Evolutionary conservation across 2,113 vertebrate genomes (phyloP), one percentile per base, ranked within the genome.

Genomic region (Sinocyclocheilus maitianheensis): DNA sequence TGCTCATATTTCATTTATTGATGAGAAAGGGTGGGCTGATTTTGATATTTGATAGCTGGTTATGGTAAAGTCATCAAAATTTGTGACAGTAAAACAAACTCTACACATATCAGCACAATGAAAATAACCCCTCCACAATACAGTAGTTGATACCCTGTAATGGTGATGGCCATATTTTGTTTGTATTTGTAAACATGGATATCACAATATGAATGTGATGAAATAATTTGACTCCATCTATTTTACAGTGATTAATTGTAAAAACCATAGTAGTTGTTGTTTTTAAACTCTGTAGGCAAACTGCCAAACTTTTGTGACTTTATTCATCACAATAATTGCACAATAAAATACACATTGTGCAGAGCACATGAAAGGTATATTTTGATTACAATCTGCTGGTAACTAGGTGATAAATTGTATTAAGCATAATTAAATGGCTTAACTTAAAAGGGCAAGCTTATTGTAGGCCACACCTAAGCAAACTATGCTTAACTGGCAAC

Each of bases 391-490:
- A 2, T 74, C 18, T 43, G 10, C 20, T n/a, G 71, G 71, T 74
- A 43, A n/a, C 71, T 43, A n/a, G 4, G 71, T n/a, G 20, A 72
- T n/a, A 72, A 22, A 43, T 26, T 5, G 3, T 2, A 11, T 55
- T 34, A 11, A 34, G 48, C 13, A 3, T 4, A 77, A 53, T 55
- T 77, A 53, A 77, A 77, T 55, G 48, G 76, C 51, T 77, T 34
- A 20, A 34, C 18, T 30, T 14, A 77, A 53, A 18, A 55, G 1
- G 4, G 18, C 20, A 40, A 43, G 37, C 12, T 40, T 79, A 62
- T 80, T n/a, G 58, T 24, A 62, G 8, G n/a, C 77, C 77, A 63
- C 77, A 43, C 55, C 34, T 62, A 43, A n/a, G 77, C 12, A 40
- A 80, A 80, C 58, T 43, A 80, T 63, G 55, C 34, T 37, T 37